Percentiles rank a stretch among this genome's conserved stretches.
Conservation (phyloP, 2,113 vertebrate species). For the Otolemur garnettii region DNA sequence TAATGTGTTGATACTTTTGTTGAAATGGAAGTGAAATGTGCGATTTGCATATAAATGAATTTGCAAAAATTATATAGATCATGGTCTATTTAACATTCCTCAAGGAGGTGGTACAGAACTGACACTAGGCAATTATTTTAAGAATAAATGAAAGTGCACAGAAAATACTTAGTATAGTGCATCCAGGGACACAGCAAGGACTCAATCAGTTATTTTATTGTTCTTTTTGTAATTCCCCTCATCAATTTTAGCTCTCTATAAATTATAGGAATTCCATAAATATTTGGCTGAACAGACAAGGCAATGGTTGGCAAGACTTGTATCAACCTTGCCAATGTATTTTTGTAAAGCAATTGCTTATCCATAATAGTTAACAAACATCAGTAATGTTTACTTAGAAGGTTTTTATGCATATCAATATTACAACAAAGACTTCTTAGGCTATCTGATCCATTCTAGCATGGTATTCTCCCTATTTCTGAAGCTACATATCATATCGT, state of each 20-base stretch:
- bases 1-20: background rate
- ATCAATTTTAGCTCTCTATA: background rate
- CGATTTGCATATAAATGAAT: background rate
- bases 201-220: background rate
- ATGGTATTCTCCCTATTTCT: background rate
- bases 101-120: background rate
- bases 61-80: background rate
- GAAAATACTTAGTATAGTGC: background rate
- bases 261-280: background rate
- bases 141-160: background rate
- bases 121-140: background rate
- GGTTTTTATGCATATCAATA: constrained; percentile 1
- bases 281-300: background rate
- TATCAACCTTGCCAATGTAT: background rate
- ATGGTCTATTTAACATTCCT: background rate
- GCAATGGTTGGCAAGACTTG: background rate
- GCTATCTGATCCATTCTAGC: background rate
- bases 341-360: background rate
- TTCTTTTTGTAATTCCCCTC: background rate
- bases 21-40: background rate
- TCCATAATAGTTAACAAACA: background rate
- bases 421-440: background rate
- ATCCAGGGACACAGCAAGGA: background rate
- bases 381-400: background rate
- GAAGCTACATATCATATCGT: background rate